These are phyloP conservation scores for Oscheius sp. DNA, from an alignment of 2,888 invertebrate genomes.

Conservation along the genomic window DNA sequence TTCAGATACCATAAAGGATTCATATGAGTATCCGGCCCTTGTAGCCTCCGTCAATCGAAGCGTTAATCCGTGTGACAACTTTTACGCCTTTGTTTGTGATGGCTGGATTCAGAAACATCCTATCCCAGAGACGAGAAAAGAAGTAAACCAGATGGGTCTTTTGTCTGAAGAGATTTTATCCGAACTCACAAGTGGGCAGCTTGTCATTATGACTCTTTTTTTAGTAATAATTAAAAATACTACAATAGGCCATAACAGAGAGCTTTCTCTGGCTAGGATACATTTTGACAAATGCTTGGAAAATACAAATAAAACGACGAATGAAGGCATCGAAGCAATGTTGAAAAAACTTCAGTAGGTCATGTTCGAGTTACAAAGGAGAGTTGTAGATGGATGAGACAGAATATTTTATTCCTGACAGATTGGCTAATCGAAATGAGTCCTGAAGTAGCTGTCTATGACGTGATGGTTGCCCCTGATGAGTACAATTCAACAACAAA, in stretches of 20 bases:
- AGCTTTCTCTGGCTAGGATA: neutral
- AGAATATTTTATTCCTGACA: constrained; percentile 7
- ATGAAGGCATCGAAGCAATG: neutral
- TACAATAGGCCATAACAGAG: neutral
- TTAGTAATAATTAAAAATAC: constrained; percentile 2
- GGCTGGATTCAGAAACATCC: constrained; percentile 12
- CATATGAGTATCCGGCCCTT: neutral
- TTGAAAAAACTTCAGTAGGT: constrained; percentile 3
- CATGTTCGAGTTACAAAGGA: neutral
- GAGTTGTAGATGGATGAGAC: neutral
- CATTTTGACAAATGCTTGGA: neutral
- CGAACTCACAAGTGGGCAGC: neutral
- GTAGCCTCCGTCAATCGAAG: constrained; percentile 6
- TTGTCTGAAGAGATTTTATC: neutral
- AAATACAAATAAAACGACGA: constrained; percentile 7
- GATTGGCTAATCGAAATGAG: constrained; percentile 30
- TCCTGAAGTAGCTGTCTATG: constrained; percentile 8
- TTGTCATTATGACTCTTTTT: neutral
- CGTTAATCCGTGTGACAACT: constrained; percentile 21
- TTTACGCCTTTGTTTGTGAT: constrained; percentile 23
- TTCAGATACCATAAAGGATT: too few relatives aligned
- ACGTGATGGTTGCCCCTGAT: constrained; percentile 18
- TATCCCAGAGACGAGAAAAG: neutral
- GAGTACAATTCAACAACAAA: constrained; percentile 25
- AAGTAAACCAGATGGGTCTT: constrained; percentile 10